Conservation (phyloP, 2,888 invertebrate species). For the Diplazon laetatorius region DNA sequence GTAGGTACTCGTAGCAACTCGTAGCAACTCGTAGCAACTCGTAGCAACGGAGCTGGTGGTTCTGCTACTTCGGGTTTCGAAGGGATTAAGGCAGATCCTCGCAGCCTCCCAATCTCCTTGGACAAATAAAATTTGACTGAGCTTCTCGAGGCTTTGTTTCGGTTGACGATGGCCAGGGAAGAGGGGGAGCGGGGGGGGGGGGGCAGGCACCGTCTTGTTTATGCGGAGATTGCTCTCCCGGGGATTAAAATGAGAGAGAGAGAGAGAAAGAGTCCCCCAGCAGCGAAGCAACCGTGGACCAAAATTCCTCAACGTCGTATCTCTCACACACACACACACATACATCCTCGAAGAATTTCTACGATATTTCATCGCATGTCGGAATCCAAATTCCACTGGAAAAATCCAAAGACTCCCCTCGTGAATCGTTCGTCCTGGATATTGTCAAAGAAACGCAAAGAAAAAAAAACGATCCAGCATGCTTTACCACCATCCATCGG, state of each 20-base stretch:
- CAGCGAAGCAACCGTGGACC: not conserved
- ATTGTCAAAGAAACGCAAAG: not conserved
- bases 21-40: too few relatives aligned
- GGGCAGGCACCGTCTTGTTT: slow-evolving; percentile 30
- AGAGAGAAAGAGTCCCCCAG: too few relatives aligned
- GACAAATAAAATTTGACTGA: slow-evolving; percentile 57
- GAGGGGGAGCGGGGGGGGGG: too few relatives aligned
- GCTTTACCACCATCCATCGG: too few relatives aligned
- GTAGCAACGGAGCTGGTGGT: too few relatives aligned
- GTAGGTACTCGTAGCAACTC: too few relatives aligned
- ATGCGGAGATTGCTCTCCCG: slow-evolving; percentile 52
- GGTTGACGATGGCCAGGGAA: not conserved
- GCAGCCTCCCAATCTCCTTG: slow-evolving; percentile 36
- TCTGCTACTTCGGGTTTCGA: not conserved
- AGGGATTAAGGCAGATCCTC: slow-evolving; percentile 20
- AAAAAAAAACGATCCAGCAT: too few relatives aligned
- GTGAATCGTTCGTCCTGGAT: not conserved
- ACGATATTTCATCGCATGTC: not conserved
- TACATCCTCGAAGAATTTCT: not conserved
- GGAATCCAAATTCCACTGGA: not conserved
- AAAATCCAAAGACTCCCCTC: not conserved
- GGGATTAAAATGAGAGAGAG: slow-evolving; percentile 51
- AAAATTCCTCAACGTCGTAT: not conserved
- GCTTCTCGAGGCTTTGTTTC: slow-evolving; percentile 29
- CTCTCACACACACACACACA: too few relatives aligned